Conservation (phyloP, 2,888 invertebrate genomes). For the Drosophila neonasuta region DNA sequence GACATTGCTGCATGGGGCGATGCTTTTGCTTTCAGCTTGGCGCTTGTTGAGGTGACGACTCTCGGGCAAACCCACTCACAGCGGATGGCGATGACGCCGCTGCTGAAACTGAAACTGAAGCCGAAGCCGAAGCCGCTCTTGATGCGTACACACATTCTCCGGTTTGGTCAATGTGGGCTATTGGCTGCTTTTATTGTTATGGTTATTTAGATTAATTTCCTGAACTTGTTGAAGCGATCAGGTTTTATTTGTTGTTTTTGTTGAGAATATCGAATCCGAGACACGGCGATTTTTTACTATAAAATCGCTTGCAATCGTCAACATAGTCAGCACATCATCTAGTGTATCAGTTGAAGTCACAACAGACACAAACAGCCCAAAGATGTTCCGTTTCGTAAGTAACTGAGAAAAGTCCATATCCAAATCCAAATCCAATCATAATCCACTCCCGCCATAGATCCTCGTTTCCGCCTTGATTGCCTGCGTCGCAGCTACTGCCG, state of each 20-base stretch:
- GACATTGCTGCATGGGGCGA: conserved; percentile 70
- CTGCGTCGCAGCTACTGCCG: conserved; percentile 46
- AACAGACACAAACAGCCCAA: conserved; percentile 18
- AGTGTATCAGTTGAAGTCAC: conserved; percentile 48
- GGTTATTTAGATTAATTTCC: conserved; percentile 74
- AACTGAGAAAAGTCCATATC: too few relatives aligned
- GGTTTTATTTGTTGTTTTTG: conserved; percentile 35
- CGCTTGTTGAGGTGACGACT: conserved; percentile 19
- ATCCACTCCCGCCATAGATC: conserved; percentile 45
- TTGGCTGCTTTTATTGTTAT: conserved; percentile 58
- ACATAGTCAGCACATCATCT: conserved; percentile 54
- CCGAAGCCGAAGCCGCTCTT: conserved; percentile 6
- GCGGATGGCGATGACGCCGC: conserved; percentile 8
- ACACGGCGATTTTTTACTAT: conserved; percentile 49
- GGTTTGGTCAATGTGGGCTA: conserved; percentile 44
- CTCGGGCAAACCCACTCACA: conserved; percentile 47
- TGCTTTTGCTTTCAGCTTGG: conserved; percentile 49
- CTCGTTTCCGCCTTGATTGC: conserved; percentile 62
- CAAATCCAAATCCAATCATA: too few relatives aligned
- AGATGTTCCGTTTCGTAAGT: conserved; percentile 75
- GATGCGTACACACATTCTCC: conserved; percentile 44
- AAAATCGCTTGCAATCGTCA: conserved; percentile 50
- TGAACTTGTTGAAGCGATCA: conserved; percentile 52
- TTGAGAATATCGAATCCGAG: conserved; percentile 49
- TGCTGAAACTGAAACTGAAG: background rate